Percentiles rank a stretch among this genome's conserved stretches.
These are phyloP conservation scores for Neolamprologus brichardi DNA, from an alignment of 2,113 vertebrate genomes.

Conservation along the genomic window DNA sequence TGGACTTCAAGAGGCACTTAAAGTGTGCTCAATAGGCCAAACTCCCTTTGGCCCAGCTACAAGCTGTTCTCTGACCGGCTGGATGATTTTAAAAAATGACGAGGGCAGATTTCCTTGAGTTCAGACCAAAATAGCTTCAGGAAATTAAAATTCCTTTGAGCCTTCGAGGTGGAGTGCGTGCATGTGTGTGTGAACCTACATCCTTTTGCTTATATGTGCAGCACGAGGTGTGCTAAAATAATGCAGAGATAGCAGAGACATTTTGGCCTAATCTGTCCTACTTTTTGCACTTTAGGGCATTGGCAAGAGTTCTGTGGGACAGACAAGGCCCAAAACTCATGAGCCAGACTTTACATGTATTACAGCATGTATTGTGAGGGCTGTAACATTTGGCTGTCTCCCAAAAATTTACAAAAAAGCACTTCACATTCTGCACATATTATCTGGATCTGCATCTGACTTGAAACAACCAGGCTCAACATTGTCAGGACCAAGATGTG, in stretches of 20 bases:
- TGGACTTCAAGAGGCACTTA: neutral
- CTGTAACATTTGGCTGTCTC: neutral
- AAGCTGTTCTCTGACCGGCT: slow-evolving; percentile 1
- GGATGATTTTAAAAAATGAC: neutral
- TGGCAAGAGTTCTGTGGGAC: neutral
- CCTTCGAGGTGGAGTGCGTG: neutral
- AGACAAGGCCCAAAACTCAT: neutral
- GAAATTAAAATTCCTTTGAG: slow-evolving; percentile 2
- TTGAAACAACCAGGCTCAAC: neutral
- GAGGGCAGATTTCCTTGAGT: neutral
- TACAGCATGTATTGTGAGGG: neutral
- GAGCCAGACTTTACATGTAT: neutral
- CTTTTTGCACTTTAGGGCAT: neutral
- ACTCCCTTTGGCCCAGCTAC: slow-evolving; percentile 23
- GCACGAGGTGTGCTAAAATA: neutral
- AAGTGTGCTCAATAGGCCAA: neutral
- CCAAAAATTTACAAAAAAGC: neutral
- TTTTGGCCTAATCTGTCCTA: neutral
- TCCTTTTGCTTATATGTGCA: neutral
- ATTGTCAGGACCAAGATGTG: neutral
- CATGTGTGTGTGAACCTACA: neutral
- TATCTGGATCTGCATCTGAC: neutral
- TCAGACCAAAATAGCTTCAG: neutral
- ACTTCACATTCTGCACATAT: neutral
- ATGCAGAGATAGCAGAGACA: neutral